Percentiles rank a stretch among this genome's conserved stretches.
Evolutionary conservation across 2,888 invertebrate species (phyloP).

Genomic region (Liodrosophila aerea): DNA sequence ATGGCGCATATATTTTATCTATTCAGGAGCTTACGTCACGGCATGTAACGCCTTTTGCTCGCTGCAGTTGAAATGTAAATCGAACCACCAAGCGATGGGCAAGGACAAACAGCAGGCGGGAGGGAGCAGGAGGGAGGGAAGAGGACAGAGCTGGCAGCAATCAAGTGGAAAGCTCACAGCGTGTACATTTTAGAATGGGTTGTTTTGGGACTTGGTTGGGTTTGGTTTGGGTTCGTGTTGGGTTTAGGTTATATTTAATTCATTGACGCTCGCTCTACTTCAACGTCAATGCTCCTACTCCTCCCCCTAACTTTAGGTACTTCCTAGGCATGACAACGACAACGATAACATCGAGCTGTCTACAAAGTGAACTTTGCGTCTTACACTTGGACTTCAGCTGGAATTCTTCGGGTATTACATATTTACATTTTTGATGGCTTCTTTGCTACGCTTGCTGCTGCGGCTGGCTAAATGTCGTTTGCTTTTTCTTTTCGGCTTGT

Average conservation of each 20-base stretch:
- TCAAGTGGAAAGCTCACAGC: conserved; percentile 71
- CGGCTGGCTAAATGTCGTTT: conserved; percentile 39
- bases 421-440: conserved; percentile 73
- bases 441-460: conserved; percentile 38
- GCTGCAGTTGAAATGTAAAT: conserved; percentile 75
- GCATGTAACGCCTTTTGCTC: conserved; percentile 40
- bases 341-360: conserved; percentile 29
- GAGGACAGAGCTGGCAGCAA: conserved; percentile 50
- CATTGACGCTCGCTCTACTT: conserved; percentile 74
- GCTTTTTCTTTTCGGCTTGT: conserved; percentile 16
- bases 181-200: conserved; percentile 68
- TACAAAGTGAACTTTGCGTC: conserved; percentile 34
- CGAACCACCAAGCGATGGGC: conserved; percentile 63
- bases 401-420: conserved; percentile 48
- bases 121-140: neutral
- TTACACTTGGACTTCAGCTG: conserved; percentile 13
- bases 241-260: conserved; percentile 68
- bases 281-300: conserved; percentile 44
- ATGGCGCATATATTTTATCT: conserved; percentile 38
- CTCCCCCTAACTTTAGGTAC: conserved; percentile 12
- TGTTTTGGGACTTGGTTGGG: conserved; percentile 30
- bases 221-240: conserved; percentile 8
- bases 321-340: conserved; percentile 49
- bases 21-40: conserved; percentile 64
- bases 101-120: conserved; percentile 50